phyloP scores from a whole-genome alignment of 2,888 invertebrate species.

The Drosophila sordidapex region DNA sequence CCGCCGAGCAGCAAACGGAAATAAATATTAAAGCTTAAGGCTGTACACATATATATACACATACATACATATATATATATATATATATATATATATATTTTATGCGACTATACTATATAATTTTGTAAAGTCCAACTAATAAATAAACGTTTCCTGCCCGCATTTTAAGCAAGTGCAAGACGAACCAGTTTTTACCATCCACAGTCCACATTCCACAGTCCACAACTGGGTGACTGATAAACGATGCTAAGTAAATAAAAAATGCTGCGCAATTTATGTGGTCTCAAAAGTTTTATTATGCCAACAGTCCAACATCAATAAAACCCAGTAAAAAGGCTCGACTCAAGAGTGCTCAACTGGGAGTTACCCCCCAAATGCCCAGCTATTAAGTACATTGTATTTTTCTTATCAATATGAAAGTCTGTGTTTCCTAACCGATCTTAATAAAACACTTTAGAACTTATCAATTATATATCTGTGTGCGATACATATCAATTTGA shows the following conservation, averaged over 20 bases:
- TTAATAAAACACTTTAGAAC: neutral
- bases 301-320: conserved; percentile 43
- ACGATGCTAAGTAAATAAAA: conserved; percentile 75
- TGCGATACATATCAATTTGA: neutral
- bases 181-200: conserved; percentile 37
- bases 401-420: neutral
- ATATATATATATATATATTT: conserved; percentile 55
- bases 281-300: conserved; percentile 70
- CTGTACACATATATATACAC: neutral
- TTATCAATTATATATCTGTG: neutral
- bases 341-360: neutral
- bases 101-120: conserved; percentile 44
- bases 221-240: conserved; percentile 62
- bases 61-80: conserved; percentile 6
- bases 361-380: neutral
- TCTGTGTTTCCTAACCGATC: neutral
- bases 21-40: conserved; percentile 76
- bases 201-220: neutral
- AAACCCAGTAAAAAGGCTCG: conserved; percentile 11
- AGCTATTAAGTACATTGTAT: neutral
- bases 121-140: conserved; percentile 76
- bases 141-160: conserved; percentile 60
- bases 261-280: conserved; percentile 73
- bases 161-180: conserved; percentile 42
- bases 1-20: conserved; percentile 52